A percentile compares a stretch with the other conserved stretches of the same genome.
These are phyloP conservation scores for Rhogogaster chlorosoma DNA, from an alignment of 2,888 invertebrate species.

Conservation along the genomic window DNA sequence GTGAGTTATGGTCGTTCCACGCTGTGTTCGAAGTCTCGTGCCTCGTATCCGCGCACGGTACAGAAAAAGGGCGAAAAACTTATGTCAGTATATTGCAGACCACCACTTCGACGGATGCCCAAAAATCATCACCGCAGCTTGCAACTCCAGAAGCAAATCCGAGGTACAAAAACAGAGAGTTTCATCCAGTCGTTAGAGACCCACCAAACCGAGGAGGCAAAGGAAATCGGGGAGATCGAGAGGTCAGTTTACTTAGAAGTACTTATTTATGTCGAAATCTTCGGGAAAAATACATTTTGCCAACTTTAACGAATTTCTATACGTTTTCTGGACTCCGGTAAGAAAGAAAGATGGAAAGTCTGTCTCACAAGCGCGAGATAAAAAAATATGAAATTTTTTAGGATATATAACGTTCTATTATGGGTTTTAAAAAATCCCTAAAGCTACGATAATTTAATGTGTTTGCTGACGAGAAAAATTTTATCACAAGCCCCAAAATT, in stretches of 20 bases:
- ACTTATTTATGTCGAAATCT: not conserved
- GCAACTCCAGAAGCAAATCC: constrained; percentile 65
- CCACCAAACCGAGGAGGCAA: not conserved
- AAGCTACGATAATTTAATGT: too few species aligned
- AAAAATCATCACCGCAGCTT: constrained; percentile 61
- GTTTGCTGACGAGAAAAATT: too few species aligned
- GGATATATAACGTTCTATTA: not conserved
- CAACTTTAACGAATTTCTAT: not conserved
- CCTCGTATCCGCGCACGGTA: not conserved
- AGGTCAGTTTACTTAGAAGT: constrained; percentile 54
- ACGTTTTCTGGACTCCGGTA: not conserved
- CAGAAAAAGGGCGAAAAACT: too few species aligned
- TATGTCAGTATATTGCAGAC: constrained; percentile 7
- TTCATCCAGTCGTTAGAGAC: constrained; percentile 9
- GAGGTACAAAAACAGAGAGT: constrained; percentile 59
- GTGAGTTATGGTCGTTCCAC: constrained; percentile 52
- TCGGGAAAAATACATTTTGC: not conserved
- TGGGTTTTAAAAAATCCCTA: not conserved
- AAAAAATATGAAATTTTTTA: not conserved
- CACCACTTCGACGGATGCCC: constrained; percentile 54
- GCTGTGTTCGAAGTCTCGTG: not conserved
- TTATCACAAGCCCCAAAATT: too few species aligned
- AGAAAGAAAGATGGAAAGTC: not conserved
- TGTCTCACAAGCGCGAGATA: not conserved
- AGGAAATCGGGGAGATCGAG: constrained; percentile 52